Evolutionary conservation across 2,888 invertebrate species (phyloP).

Genomic region (Phaonia tiefii): DNA sequence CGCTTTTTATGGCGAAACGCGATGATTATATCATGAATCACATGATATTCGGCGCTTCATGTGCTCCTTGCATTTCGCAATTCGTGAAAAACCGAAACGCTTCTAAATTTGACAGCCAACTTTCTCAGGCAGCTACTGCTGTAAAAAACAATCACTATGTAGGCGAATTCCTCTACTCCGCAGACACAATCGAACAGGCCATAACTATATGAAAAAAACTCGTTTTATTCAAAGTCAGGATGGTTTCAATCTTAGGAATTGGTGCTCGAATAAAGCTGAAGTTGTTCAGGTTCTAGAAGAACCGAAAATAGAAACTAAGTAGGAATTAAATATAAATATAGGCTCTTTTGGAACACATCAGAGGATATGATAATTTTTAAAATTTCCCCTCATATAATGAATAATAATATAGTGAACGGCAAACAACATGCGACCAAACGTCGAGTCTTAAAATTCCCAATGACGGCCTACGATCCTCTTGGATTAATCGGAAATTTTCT

Average conservation of each 20-base stretch:
- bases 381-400: background rate
- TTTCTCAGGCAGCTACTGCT: conserved; percentile 8
- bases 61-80: conserved; percentile 17
- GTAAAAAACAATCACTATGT: conserved; percentile 68
- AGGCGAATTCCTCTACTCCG: conserved; percentile 71
- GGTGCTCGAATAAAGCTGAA: conserved; percentile 67
- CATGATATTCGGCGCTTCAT: background rate
- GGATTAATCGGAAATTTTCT: conserved; percentile 27
- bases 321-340: conserved; percentile 34
- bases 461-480: conserved; percentile 12
- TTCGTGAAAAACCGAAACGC: conserved; percentile 38
- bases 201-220: conserved; percentile 58
- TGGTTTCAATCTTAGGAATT: conserved; percentile 65
- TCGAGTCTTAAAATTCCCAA: conserved; percentile 35
- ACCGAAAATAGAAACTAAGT: background rate
- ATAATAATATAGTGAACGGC: conserved; percentile 17
- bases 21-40: conserved; percentile 24
- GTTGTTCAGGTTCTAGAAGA: conserved; percentile 12
- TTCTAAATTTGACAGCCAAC: conserved; percentile 1
- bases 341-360: conserved; percentile 51
- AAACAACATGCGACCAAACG: conserved; percentile 44
- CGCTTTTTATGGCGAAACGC: conserved; percentile 32
- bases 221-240: conserved; percentile 51
- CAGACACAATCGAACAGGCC: conserved; percentile 66
- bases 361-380: conserved; percentile 44